Conservation (phyloP, 2,113 vertebrate species). For the Leptobrachium leishanense region DNA sequence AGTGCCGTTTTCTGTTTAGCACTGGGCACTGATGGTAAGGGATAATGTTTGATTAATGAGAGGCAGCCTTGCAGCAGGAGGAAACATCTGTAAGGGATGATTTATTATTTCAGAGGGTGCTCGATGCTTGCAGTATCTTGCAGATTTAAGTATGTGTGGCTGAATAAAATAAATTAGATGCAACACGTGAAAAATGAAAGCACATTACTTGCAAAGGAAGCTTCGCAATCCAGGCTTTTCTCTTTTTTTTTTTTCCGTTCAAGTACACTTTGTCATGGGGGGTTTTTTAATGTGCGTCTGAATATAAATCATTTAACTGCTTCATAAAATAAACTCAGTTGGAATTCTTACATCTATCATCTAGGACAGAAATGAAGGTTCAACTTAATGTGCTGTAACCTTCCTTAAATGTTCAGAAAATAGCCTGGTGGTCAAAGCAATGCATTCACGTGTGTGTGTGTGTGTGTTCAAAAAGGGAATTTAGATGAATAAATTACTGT, state of each 20-base stretch:
- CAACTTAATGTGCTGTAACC: conserved; percentile 74
- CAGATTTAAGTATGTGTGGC: conserved; percentile 71
- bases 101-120: conserved; percentile 80
- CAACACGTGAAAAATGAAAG: conserved; percentile 82
- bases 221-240: conserved; percentile 70
- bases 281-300: conserved; percentile 69
- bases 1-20: conserved; percentile 63
- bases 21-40: conserved; percentile 69
- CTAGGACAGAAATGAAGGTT: conserved; percentile 73
- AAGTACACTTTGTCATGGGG: conserved; percentile 76
- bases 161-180: conserved; percentile 83
- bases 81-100: conserved; percentile 79
- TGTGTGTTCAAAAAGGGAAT: conserved; percentile 33
- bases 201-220: conserved; percentile 74
- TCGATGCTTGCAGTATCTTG: conserved; percentile 70
- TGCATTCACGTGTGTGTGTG: conserved; percentile 21
- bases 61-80: conserved; percentile 66
- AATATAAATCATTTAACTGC: conserved; percentile 77
- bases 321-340: conserved; percentile 74
- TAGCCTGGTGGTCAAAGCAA: conserved; percentile 36
- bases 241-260: conserved; percentile 67
- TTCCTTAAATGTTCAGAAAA: conserved; percentile 63
- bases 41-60: conserved; percentile 88
- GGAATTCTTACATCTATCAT: conserved; percentile 77
- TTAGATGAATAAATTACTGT: conserved; percentile 43